Percentiles rank a stretch among this genome's conserved stretches.
Conservation (phyloP, 1,140 invertebrate species). For the Bombus affinis region DNA sequence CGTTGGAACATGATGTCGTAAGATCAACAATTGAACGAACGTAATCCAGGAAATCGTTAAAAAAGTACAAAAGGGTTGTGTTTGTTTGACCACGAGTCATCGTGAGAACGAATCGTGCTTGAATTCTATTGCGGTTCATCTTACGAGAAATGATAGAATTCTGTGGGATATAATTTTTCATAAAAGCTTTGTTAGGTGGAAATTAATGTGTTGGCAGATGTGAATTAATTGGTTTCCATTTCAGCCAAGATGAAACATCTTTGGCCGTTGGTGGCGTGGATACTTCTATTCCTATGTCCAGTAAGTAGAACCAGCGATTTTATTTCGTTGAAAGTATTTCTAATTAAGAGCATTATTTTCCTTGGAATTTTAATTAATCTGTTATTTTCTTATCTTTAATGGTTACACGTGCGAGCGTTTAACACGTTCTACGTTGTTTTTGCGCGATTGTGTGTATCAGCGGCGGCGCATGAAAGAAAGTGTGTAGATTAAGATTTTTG, state of each 20-base stretch:
- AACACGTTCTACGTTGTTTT: not conserved
- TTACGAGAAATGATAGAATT: not conserved
- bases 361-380: not conserved
- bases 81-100: not conserved
- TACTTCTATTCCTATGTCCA: slow-evolving; percentile 84
- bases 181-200: not conserved
- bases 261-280: slow-evolving; percentile 88
- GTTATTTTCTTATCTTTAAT: not conserved
- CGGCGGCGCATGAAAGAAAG: not conserved
- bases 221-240: slow-evolving; percentile 65
- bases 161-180: not conserved
- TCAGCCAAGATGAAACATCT: slow-evolving; percentile 89
- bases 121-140: too few relatives aligned
- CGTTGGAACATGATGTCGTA: not conserved
- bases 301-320: slow-evolving; percentile 76
- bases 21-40: not conserved
- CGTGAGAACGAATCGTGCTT: not conserved
- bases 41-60: slow-evolving; percentile 18
- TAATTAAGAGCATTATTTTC: not conserved
- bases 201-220: not conserved
- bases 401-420: not conserved
- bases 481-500: not conserved
- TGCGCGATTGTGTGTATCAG: not conserved
- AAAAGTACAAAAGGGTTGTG: not conserved
- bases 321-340: not conserved